Evolutionary conservation across 2,888 invertebrate species (phyloP).

Genomic region (Trissolcus brochymenae): DNA sequence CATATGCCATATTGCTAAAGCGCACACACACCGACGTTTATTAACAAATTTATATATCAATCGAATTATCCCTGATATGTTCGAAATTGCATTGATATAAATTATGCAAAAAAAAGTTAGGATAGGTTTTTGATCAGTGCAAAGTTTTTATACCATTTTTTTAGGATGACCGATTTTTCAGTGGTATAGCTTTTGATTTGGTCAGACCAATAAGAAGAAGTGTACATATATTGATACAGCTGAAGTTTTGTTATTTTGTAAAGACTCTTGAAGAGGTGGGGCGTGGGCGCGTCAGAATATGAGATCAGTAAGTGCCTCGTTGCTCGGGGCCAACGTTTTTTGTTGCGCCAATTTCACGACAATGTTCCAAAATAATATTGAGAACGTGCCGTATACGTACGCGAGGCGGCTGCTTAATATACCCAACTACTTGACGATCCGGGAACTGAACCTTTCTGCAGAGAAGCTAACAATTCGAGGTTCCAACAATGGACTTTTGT

Average conservation of each 20-base stretch:
- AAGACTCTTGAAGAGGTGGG: too few species aligned
- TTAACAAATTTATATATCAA: neutral
- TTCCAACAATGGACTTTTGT: conserved; percentile 68
- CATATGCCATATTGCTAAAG: conserved; percentile 48
- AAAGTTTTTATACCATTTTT: too few species aligned
- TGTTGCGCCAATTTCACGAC: neutral
- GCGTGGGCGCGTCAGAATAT: too few species aligned
- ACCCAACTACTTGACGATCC: conserved; percentile 52
- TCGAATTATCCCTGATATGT: too few species aligned
- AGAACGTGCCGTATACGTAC: conserved; percentile 34
- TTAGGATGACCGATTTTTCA: too few species aligned
- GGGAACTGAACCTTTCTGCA: conserved; percentile 51
- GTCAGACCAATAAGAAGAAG: too few species aligned
- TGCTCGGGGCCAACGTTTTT: conserved; percentile 1
- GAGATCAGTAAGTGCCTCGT: too few species aligned
- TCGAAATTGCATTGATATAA: too few species aligned
- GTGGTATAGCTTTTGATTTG: too few species aligned
- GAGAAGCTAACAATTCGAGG: conserved; percentile 66
- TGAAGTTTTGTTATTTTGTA: too few species aligned
- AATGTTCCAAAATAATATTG: conserved; percentile 26
- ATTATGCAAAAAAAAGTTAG: neutral
- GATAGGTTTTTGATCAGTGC: neutral
- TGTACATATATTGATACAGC: too few species aligned
- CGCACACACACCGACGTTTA: neutral
- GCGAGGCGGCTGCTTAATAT: conserved; percentile 40